Evolutionary conservation across 2,113 vertebrate species (phyloP).

Genomic region (Pantherophis guttatus): DNA sequence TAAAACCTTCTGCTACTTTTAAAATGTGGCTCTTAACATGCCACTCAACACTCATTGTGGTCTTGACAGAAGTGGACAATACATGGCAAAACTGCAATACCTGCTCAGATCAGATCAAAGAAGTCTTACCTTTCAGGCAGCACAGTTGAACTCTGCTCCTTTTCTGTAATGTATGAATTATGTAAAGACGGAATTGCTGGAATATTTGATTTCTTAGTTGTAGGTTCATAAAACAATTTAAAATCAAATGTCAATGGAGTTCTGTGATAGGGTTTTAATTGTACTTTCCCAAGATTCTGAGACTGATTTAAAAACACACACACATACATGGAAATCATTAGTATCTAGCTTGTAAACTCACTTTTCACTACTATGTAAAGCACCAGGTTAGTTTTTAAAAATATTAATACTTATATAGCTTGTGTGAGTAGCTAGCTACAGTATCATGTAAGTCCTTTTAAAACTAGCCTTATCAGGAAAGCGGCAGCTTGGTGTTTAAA

Average conservation of each 20-base stretch:
- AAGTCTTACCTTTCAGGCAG: constrained; percentile 2
- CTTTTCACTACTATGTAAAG: neutral
- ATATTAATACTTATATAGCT: neutral
- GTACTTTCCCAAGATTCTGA: constrained; percentile 10
- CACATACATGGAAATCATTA: neutral
- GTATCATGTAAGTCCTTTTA: neutral
- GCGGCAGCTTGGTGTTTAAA: neutral
- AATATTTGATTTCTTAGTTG: neutral
- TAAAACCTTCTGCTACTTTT: neutral
- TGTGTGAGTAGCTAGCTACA: neutral
- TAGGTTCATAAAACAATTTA: constrained; percentile 21
- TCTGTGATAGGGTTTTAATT: neutral
- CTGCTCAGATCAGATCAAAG: neutral
- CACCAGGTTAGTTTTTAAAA: neutral
- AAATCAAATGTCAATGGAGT: constrained; percentile 35
- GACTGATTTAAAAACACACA: neutral
- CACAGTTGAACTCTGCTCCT: neutral
- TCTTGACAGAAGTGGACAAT: neutral
- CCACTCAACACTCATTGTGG: neutral
- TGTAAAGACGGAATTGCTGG: neutral
- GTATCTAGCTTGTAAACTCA: neutral
- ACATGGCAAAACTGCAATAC: neutral
- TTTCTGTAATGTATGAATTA: neutral
- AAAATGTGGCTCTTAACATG: neutral
- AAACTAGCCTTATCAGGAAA: neutral